phyloP scores from a whole-genome alignment of 2,888 invertebrate species.

The Callyntrura guangdongensis region DNA sequence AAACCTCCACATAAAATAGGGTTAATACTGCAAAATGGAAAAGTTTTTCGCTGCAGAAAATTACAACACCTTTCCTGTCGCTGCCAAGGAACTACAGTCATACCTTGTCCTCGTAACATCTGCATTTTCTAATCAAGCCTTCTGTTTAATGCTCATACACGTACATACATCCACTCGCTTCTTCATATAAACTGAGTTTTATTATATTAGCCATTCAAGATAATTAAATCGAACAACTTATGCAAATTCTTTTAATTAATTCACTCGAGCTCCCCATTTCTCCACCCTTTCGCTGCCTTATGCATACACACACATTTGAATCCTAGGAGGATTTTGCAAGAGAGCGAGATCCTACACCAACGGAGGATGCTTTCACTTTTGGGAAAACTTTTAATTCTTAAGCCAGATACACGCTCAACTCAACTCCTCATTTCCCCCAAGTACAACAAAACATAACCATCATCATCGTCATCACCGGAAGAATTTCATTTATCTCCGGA shows the following conservation, averaged over 20 bases:
- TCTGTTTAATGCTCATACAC: background rate
- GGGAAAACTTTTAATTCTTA: conserved; percentile 18
- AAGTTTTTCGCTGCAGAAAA: background rate
- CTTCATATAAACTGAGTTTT: background rate
- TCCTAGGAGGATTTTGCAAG: conserved; percentile 23
- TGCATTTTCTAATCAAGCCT: conserved; percentile 18
- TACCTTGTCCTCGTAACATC: background rate
- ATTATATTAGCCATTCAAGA: conserved; percentile 46
- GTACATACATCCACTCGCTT: background rate
- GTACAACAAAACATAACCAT: conserved; percentile 39
- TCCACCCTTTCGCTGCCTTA: background rate
- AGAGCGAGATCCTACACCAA: background rate
- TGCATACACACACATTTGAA: background rate
- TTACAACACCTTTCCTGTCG: background rate
- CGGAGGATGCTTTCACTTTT: conserved; percentile 27
- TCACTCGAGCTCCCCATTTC: conserved; percentile 62
- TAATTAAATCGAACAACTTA: conserved; percentile 76
- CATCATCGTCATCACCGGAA: conserved; percentile 25
- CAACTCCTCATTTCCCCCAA: conserved; percentile 2
- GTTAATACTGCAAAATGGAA: background rate
- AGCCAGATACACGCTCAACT: conserved; percentile 30
- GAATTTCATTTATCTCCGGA: conserved; percentile 29
- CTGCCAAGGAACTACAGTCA: background rate
- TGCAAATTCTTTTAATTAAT: conserved; percentile 83
- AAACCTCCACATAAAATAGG: background rate